These are phyloP conservation scores for Bostrychus sinensis DNA, from an alignment of 2,113 vertebrate genomes.

Conservation along the genomic window DNA sequence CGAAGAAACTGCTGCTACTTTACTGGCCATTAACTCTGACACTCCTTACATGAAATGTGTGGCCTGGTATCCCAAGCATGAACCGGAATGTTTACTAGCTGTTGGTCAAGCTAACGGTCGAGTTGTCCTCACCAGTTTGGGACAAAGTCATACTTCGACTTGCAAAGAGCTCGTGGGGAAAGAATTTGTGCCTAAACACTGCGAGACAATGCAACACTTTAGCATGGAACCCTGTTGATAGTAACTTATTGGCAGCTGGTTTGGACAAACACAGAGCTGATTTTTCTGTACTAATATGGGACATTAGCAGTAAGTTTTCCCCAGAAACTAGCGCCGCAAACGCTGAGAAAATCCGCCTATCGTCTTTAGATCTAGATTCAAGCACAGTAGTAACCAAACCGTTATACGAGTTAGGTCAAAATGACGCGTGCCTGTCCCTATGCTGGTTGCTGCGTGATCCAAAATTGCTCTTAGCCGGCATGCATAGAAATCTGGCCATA, in stretches of 20 bases:
- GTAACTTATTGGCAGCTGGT: slow-evolving; percentile 93
- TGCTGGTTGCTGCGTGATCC: slow-evolving; percentile 97
- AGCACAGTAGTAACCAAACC: slow-evolving; percentile 93
- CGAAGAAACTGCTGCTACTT: slow-evolving; percentile 89
- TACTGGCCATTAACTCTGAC: slow-evolving; percentile 95
- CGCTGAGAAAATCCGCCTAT: slow-evolving; percentile 91
- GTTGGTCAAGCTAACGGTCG: slow-evolving; percentile 98
- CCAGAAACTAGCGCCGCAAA: slow-evolving; percentile 83
- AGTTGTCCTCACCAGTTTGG: slow-evolving; percentile 94
- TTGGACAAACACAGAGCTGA: slow-evolving; percentile 97
- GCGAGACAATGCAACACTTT: slow-evolving; percentile 96
- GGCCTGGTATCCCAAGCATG: slow-evolving; percentile 97
- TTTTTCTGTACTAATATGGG: slow-evolving; percentile 97
- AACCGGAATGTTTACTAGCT: slow-evolving; percentile 94
- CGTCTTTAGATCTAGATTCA: slow-evolving; percentile 85
- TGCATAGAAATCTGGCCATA: slow-evolving; percentile 97
- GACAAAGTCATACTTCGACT: slow-evolving; percentile 95
- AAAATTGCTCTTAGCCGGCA: slow-evolving; percentile 94
- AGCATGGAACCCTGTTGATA: slow-evolving; percentile 95
- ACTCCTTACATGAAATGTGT: slow-evolving; percentile 99
- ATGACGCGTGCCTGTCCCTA: slow-evolving; percentile 96
- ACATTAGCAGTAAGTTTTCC: slow-evolving; percentile 94
- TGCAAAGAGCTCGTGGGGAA: slow-evolving; percentile 94
- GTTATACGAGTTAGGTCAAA: slow-evolving; percentile 94
- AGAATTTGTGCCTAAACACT: slow-evolving; percentile 98